Base-by-base conservation (phyloP, 1,140 invertebrate species). In the Trichonephila clavipes region DNA sequence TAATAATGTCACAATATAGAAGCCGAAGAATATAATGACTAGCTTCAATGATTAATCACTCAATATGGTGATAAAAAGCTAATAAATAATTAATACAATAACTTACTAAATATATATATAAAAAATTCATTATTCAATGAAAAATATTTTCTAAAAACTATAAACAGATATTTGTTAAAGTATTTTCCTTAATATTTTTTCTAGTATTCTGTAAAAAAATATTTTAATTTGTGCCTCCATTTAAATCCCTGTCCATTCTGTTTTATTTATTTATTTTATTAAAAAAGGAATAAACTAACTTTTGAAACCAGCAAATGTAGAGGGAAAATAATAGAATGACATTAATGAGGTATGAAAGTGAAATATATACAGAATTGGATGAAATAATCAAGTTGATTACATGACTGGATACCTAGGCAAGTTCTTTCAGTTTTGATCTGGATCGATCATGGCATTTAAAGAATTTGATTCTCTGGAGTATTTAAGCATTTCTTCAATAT, bases 21-120 rank as follows among this genome's bases (percentile, higher is more conserved):
- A 89, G 88, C 88, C 77, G 69, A 85, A 66, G 51, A 16, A 51
- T 85, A 82, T n/a, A 90, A 85, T 92, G 90, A 92, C 90, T 92
- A 92, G 90, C 90, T 92, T 92, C 81, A 83, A 92, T 82, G 28
- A 61, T 66, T 44, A 58, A 89, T 89, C 88, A 89, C 88, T 58
- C 85, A n/a, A 12, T 72, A 19, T 28, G 34, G 82, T 83, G 82
- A 83, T 83, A 64, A 61, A 88, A 88, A 88, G 86, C 86, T 88
- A 88, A 88, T 88, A 88, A 64, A 88, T 40, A 88, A 64, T 40
- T 88, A 64, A 58, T 62, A 64, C 86, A 88, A 61, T 85, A 85
- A 85, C 24, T 77, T 40, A 40, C 28, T 77, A 69, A 69, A 24
- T 24, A n/a, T 24, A 28, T 69, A 69, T 69, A 69, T 69, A 28